These are phyloP conservation scores for Otocyon megalotis DNA, from an alignment of 2,113 vertebrate species.

Conservation along the genomic window DNA sequence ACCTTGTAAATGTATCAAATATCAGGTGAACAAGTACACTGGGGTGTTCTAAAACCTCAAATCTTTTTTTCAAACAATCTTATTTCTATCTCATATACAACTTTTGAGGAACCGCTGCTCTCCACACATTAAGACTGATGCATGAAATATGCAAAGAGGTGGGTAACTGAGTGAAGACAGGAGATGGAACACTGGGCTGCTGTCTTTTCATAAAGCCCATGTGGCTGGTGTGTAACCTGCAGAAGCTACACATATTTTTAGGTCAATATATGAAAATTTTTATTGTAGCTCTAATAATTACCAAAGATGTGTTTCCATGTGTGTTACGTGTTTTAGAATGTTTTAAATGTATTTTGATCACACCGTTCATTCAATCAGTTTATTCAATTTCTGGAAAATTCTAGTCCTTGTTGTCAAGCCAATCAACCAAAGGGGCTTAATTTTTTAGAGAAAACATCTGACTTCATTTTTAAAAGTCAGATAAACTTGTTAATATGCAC, in stretches of 20 bases:
- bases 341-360: background rate
- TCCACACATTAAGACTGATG: background rate
- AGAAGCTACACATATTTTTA: background rate
- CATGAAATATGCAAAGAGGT: background rate
- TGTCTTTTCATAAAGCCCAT: background rate
- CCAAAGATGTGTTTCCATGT: background rate
- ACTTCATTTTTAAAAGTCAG: background rate
- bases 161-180: background rate
- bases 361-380: background rate
- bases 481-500: background rate
- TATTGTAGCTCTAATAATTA: background rate
- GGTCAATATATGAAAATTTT: background rate
- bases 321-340: background rate
- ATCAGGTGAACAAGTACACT: conserved; percentile 53
- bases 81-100: background rate
- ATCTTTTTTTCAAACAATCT: conserved; percentile 19
- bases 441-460: background rate
- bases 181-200: background rate
- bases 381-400: background rate
- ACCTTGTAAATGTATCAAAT: background rate
- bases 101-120: background rate
- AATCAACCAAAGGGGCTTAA: background rate
- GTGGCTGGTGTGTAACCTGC: background rate
- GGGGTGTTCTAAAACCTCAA: background rate
- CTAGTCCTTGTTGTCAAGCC: background rate